These are phyloP conservation scores for Drosophila paucipuncta DNA, from an alignment of 2,888 invertebrate genomes.

Conservation along the genomic window DNA sequence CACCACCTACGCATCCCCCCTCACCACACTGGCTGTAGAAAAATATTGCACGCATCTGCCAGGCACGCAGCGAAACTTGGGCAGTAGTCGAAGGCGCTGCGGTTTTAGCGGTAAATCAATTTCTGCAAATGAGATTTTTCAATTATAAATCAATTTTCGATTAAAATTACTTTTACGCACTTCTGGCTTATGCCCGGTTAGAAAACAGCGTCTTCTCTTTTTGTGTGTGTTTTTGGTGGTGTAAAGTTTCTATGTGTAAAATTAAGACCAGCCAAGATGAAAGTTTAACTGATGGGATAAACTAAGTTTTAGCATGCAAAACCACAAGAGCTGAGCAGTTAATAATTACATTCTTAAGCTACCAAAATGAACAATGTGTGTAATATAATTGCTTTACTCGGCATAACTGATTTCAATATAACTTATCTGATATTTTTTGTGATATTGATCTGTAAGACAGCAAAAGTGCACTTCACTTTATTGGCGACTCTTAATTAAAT, in stretches of 20 bases:
- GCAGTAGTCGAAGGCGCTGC: slow-evolving; percentile 53
- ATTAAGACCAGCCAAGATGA: slow-evolving; percentile 8
- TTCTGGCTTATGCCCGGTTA: slow-evolving; percentile 59
- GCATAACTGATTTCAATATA: not conserved
- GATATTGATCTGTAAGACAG: not conserved
- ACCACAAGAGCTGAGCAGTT: slow-evolving; percentile 8
- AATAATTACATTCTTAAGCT: not conserved
- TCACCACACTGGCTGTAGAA: slow-evolving; percentile 33
- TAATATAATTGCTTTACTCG: not conserved
- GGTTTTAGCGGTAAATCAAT: slow-evolving; percentile 84
- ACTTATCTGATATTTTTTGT: not conserved
- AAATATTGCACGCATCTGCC: slow-evolving; percentile 76
- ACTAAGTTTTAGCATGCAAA: not conserved
- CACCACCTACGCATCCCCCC: not conserved
- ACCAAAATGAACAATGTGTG: not conserved
- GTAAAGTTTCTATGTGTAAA: slow-evolving; percentile 33
- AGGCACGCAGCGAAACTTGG: slow-evolving; percentile 44
- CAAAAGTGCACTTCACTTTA: slow-evolving; percentile 51
- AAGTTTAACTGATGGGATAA: slow-evolving; percentile 18
- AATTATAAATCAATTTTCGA: slow-evolving; percentile 86
- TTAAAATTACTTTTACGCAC: slow-evolving; percentile 85
- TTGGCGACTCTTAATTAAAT: slow-evolving; percentile 80
- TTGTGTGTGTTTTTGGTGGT: not conserved
- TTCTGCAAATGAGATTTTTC: slow-evolving; percentile 85
- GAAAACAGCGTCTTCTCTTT: slow-evolving; percentile 1